phyloP scores from a whole-genome alignment of 2,888 invertebrate species.

The Chalcis sispes region DNA sequence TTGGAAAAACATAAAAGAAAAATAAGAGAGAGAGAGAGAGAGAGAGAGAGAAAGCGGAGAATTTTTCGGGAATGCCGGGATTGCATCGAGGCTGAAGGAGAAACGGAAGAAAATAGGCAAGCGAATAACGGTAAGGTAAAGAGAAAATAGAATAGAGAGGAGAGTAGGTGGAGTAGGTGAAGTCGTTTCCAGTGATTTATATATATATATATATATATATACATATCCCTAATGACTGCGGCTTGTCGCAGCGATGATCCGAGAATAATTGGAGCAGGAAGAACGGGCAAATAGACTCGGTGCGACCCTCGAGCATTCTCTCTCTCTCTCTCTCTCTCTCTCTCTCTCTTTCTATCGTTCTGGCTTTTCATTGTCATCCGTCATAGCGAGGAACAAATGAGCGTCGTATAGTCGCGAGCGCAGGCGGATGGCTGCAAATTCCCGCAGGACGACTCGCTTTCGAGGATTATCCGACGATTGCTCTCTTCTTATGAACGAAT shows the following conservation, averaged over 20 bases:
- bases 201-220: too few relatives aligned
- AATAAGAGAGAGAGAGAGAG: too few relatives aligned
- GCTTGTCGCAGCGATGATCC: constrained; percentile 71
- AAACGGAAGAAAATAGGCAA: too few relatives aligned
- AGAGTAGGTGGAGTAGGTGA: too few relatives aligned
- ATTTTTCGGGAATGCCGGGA: too few relatives aligned
- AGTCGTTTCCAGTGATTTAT: too few relatives aligned
- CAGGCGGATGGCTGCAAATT: background rate
- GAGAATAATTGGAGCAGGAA: constrained; percentile 75
- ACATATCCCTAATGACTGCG: constrained; percentile 54
- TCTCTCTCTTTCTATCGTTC: constrained; percentile 43
- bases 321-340: constrained; percentile 46
- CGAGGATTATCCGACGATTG: constrained; percentile 72
- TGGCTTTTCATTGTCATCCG: constrained; percentile 73
- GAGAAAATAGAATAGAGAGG: too few relatives aligned
- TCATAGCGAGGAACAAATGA: constrained; percentile 74
- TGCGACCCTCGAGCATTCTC: constrained; percentile 57
- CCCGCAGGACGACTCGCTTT: constrained; percentile 48
- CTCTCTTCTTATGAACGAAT: constrained; percentile 63
- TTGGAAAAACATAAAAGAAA: too few relatives aligned
- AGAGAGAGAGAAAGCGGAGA: too few relatives aligned
- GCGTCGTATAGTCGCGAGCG: too few relatives aligned
- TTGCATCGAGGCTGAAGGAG: too few relatives aligned
- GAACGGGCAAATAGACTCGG: constrained; percentile 70
- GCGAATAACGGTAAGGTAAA: too few relatives aligned